These are phyloP conservation scores for Heterohyrax brucei DNA, from an alignment of 2,797 vertebrate species.

Conservation along the genomic window DNA sequence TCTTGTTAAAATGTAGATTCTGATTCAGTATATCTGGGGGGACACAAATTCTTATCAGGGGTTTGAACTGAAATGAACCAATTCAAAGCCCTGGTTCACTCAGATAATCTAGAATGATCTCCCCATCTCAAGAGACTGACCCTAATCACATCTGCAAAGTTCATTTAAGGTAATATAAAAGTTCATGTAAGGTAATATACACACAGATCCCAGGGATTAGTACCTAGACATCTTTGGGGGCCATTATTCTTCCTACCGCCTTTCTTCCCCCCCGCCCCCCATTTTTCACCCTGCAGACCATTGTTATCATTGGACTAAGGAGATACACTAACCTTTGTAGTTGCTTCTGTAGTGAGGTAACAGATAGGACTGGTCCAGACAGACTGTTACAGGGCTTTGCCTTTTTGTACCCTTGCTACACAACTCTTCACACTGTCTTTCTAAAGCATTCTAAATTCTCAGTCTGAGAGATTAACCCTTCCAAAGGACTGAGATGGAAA, in stretches of 20 bases:
- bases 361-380: background rate
- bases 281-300: background rate
- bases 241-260: background rate
- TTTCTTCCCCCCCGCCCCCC: background rate
- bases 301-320: background rate
- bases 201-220: background rate
- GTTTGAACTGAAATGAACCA: too few relatives aligned
- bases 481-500: slow-evolving; percentile 6
- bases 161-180: background rate
- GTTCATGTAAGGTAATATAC: background rate
- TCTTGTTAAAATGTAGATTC: too few relatives aligned
- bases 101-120: background rate
- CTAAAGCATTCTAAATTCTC: slow-evolving; percentile 9
- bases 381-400: background rate
- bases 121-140: slow-evolving; percentile 13
- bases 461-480: slow-evolving; percentile 35
- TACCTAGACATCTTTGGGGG: background rate
- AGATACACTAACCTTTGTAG: background rate
- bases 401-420: background rate
- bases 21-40: too few relatives aligned
- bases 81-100: background rate
- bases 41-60: too few relatives aligned
- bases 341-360: background rate
- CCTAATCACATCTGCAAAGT: background rate
- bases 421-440: background rate